A percentile compares a stretch with the other conserved stretches of the same genome.
Evolutionary conservation across 1,140 invertebrate genomes (phyloP).

Genomic region (Galleria mellonella): DNA sequence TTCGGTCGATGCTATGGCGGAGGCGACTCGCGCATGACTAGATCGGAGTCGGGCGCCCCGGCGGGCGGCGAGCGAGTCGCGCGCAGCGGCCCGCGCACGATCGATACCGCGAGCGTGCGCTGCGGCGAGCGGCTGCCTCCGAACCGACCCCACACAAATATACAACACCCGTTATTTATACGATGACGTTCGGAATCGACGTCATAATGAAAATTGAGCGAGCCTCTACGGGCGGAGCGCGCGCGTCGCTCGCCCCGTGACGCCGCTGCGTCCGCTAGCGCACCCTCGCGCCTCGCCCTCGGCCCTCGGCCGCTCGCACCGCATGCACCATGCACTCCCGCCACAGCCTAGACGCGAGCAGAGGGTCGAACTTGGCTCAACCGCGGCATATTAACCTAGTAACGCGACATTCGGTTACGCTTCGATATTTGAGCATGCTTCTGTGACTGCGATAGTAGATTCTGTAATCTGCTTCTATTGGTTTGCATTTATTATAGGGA

Average conservation of each 20-base stretch:
- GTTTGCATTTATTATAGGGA: neutral
- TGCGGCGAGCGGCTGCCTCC: slow-evolving; percentile 25
- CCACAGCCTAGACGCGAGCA: no score
- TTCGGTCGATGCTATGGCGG: slow-evolving; percentile 47
- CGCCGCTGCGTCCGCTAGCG: neutral
- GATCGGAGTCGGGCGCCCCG: slow-evolving; percentile 24
- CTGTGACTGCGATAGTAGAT: neutral
- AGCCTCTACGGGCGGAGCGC: slow-evolving; percentile 18
- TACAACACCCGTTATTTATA: slow-evolving; percentile 45
- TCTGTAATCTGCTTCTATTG: neutral
- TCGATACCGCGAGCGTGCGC: slow-evolving; percentile 46
- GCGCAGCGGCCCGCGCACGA: slow-evolving; percentile 38
- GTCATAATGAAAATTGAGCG: slow-evolving; percentile 32
- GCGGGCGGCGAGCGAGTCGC: slow-evolving; percentile 22
- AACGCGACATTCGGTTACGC: neutral
- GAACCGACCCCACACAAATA: slow-evolving; percentile 26
- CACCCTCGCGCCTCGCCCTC: neutral
- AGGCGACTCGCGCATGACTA: slow-evolving; percentile 56
- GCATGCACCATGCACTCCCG: neutral
- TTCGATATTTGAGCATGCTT: neutral
- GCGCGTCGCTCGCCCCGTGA: neutral
- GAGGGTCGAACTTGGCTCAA: neutral
- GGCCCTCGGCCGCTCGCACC: neutral
- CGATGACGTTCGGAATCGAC: slow-evolving; percentile 43
- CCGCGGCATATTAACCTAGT: slow-evolving; percentile 2